A percentile compares a stretch with the other conserved stretches of the same genome.
phyloP scores from a whole-genome alignment of 1,140 invertebrate species.

The Megalonaias nervosa region DNA sequence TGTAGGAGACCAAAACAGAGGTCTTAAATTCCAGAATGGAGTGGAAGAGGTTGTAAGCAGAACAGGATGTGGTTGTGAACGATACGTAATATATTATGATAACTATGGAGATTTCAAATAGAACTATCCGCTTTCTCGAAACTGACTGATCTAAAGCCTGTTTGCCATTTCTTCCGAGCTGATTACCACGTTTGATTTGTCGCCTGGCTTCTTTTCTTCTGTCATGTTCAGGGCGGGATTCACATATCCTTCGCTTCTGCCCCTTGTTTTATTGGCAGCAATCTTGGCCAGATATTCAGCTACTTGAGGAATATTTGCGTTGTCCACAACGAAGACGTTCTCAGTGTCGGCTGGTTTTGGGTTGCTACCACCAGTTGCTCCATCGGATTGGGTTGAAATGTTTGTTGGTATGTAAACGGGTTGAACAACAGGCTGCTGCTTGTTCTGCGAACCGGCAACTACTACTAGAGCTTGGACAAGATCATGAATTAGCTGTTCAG shows the following conservation, averaged over 20 bases:
- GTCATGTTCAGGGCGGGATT: slow-evolving; percentile 11
- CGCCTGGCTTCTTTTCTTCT: background rate
- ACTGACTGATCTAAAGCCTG: too few species aligned
- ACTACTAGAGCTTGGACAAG: slow-evolving; percentile 54
- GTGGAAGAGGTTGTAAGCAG: too few species aligned
- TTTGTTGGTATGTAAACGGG: slow-evolving; percentile 28
- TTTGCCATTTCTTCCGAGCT: too few species aligned
- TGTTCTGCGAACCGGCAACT: slow-evolving; percentile 35
- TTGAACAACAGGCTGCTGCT: slow-evolving; percentile 7
- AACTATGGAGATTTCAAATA: too few species aligned
- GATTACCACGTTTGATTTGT: too few species aligned
- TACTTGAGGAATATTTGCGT: slow-evolving; percentile 12
- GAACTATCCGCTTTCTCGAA: too few species aligned
- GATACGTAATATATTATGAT: too few species aligned
- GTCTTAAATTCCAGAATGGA: too few species aligned
- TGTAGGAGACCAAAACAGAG: too few species aligned
- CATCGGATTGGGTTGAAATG: background rate
- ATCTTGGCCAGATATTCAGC: slow-evolving; percentile 16
- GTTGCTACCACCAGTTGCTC: background rate
- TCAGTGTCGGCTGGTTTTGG: background rate
- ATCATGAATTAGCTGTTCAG: slow-evolving; percentile 44
- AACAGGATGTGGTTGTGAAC: too few species aligned
- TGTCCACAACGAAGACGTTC: slow-evolving; percentile 23
- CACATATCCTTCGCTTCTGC: background rate
- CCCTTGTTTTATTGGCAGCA: slow-evolving; percentile 1